Conservation (phyloP, 2,113 vertebrate genomes). For the Hemicordylus capensis region DNA sequence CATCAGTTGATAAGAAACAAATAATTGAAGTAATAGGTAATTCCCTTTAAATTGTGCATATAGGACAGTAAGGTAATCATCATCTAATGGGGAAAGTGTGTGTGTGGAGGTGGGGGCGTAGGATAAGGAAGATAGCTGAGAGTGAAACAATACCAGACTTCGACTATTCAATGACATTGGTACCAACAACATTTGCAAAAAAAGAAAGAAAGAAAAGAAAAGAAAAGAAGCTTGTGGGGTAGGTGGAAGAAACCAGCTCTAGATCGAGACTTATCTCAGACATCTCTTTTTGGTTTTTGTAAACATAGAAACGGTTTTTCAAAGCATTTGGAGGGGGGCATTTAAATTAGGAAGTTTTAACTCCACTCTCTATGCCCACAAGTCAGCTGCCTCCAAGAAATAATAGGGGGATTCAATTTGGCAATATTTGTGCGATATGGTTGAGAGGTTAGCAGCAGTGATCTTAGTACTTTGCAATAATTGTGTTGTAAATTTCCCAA, state of each 20-base stretch:
- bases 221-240: constrained; percentile 7
- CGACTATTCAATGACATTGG: constrained; percentile 29
- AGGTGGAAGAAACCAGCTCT: background rate
- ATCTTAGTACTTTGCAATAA: constrained; percentile 32
- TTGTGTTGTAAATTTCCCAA: constrained; percentile 48
- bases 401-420: constrained; percentile 43
- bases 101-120: constrained; percentile 36
- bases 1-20: constrained; percentile 90
- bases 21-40: constrained; percentile 84
- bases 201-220: background rate
- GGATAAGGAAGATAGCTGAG: constrained; percentile 57
- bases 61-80: constrained; percentile 72
- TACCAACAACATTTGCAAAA: background rate
- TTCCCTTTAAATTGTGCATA: constrained; percentile 75
- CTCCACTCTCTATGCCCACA: background rate
- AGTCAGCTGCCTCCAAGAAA: constrained; percentile 32
- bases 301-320: background rate
- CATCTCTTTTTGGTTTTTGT: background rate
- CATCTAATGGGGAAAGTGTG: constrained; percentile 44
- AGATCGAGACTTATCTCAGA: background rate
- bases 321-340: fast-evolving
- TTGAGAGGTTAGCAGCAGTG: constrained; percentile 31
- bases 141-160: constrained; percentile 47
- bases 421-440: background rate
- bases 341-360: constrained; percentile 39